phyloP scores from a whole-genome alignment of 2,888 invertebrate species.

The Drosophila peninsularis region DNA sequence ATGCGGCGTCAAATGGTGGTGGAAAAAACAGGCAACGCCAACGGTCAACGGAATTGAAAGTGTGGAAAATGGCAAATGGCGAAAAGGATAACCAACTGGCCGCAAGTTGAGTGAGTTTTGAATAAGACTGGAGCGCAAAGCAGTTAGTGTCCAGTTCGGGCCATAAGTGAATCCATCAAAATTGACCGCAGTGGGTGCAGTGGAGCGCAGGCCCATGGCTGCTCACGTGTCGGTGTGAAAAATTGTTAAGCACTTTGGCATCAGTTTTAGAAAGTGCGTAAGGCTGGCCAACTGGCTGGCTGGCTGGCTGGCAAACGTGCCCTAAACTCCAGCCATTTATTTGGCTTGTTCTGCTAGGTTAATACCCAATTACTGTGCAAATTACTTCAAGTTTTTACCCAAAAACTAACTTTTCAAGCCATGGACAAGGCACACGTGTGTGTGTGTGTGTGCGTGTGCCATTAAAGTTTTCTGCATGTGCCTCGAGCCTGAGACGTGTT shows the following conservation, averaged over 20 bases:
- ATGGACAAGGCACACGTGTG: slow-evolving; percentile 36
- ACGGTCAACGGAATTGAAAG: slow-evolving; percentile 58
- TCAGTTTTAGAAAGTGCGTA: slow-evolving; percentile 12
- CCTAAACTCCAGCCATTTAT: slow-evolving; percentile 65
- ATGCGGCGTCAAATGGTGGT: slow-evolving; percentile 51
- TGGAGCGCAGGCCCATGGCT: slow-evolving; percentile 11
- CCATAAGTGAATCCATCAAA: slow-evolving; percentile 67
- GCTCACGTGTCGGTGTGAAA: slow-evolving; percentile 53
- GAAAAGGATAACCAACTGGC: slow-evolving; percentile 47
- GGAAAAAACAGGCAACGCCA: slow-evolving; percentile 18
- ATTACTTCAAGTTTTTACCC: slow-evolving; percentile 79
- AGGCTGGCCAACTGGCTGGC: slow-evolving; percentile 6
- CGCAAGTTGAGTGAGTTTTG: slow-evolving; percentile 64
- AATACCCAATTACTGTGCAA: slow-evolving; percentile 84
- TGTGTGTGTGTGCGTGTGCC: slow-evolving; percentile 22
- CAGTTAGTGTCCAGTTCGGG: slow-evolving; percentile 12
- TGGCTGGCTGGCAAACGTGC: slow-evolving; percentile 11
- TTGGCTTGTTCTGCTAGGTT: slow-evolving; percentile 79
- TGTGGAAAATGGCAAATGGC: neutral
- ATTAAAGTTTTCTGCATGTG: slow-evolving; percentile 71
- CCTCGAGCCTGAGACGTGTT: slow-evolving; percentile 49
- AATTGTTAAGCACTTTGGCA: slow-evolving; percentile 54
- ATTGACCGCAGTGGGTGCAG: slow-evolving; percentile 33
- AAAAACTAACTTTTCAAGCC: slow-evolving; percentile 39
- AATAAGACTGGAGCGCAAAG: slow-evolving; percentile 47